Conservation (phyloP, 2,113 vertebrate genomes). For the Callipepla californica region DNA sequence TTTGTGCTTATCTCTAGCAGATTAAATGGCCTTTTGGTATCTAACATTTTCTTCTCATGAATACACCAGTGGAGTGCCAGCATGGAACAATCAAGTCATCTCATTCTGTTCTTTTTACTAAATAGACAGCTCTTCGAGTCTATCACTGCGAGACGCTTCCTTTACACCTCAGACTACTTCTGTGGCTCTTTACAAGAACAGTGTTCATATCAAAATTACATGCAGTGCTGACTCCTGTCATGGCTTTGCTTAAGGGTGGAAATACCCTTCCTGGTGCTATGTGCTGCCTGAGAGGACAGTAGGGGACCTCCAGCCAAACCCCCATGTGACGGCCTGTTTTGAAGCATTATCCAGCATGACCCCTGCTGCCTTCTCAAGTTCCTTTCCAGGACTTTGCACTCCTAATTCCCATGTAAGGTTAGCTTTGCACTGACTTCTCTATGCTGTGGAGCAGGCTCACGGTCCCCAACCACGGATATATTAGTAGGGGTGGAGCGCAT, state of each 20-base stretch:
- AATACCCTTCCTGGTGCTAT: not conserved
- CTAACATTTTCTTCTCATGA: not conserved
- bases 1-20: conserved; percentile 13
- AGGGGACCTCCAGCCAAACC: not conserved
- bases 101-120: not conserved
- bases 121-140: not conserved
- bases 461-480: not conserved
- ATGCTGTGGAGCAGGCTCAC: not conserved
- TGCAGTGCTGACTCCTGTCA: not conserved
- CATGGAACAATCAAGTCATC: not conserved
- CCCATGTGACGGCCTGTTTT: fast-evolving
- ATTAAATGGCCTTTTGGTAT: conserved; percentile 22
- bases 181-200: not conserved
- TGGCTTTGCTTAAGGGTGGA: not conserved
- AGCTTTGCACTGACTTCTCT: not conserved
- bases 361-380: not conserved
- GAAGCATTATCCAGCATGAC: not conserved
- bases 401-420: not conserved
- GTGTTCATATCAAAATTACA: fast-evolving
- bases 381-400: fast-evolving
- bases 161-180: not conserved
- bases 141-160: fast-evolving
- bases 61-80: not conserved
- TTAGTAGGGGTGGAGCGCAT: too few species aligned
- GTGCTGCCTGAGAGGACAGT: not conserved